These are phyloP conservation scores for Seriola rivoliana DNA, from an alignment of 2,113 vertebrate species.

Conservation along the genomic window DNA sequence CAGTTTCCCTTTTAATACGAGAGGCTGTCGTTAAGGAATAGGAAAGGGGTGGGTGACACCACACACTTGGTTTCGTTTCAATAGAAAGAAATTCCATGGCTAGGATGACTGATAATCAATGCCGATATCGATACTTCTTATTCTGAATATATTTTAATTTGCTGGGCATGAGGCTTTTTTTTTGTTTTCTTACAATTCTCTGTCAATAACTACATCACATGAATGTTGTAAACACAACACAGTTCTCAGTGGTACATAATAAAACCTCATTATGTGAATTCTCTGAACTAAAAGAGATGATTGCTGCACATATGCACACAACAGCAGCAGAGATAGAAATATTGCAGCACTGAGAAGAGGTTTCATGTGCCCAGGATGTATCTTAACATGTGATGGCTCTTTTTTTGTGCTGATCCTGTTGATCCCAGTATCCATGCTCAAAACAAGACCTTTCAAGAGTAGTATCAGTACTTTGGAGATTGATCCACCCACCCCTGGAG, in stretches of 20 bases:
- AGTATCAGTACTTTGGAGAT: neutral
- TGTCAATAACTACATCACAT: neutral
- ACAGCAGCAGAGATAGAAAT: neutral
- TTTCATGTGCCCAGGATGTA: neutral
- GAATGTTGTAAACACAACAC: neutral
- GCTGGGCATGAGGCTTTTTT: neutral
- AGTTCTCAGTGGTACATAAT: neutral
- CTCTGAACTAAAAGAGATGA: neutral
- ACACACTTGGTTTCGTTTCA: neutral
- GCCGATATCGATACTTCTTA: neutral
- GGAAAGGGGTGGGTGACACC: neutral
- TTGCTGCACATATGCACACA: neutral
- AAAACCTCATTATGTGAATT: conserved; percentile 4
- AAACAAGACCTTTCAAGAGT: neutral
- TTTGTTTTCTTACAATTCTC: neutral
- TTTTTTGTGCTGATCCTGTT: no score
- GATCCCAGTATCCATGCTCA: no score
- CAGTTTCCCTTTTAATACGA: neutral
- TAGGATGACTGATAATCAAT: neutral
- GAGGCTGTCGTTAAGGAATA: no score
- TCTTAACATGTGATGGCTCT: neutral
- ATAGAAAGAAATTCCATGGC: neutral
- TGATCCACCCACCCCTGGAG: no score
- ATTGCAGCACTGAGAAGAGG: neutral
- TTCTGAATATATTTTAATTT: neutral